phyloP scores from a whole-genome alignment of 2,113 vertebrate genomes.

The Aldabrachelys gigantea region DNA sequence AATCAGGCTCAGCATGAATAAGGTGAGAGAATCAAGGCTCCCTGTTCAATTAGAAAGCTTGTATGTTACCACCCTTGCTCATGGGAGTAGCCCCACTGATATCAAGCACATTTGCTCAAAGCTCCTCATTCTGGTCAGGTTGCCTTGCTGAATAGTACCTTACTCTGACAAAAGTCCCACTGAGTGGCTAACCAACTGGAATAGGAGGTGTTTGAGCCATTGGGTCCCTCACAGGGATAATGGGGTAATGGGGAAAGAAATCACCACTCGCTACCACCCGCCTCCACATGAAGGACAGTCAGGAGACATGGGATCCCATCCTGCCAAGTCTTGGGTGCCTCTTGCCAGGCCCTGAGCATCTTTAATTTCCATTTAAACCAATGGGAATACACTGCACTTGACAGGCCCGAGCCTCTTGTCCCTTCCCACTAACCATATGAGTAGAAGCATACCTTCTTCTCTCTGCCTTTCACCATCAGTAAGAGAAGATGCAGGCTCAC shows the following conservation, averaged over 20 bases:
- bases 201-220: neutral
- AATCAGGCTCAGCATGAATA: neutral
- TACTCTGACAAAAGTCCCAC: neutral
- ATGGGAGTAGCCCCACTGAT: neutral
- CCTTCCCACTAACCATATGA: neutral
- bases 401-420: neutral
- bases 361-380: neutral
- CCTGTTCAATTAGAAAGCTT: neutral
- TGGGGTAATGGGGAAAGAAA: neutral
- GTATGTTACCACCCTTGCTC: neutral
- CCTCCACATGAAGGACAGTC: neutral
- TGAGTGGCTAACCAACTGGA: neutral
- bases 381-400: neutral
- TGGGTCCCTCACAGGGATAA: neutral
- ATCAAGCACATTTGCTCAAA: neutral
- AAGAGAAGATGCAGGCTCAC: neutral
- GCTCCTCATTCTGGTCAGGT: neutral
- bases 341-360: neutral
- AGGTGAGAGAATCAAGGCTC: neutral
- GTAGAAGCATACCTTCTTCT: neutral
- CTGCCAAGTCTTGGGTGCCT: neutral
- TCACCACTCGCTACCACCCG: neutral
- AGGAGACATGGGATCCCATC: neutral
- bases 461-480: neutral
- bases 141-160: neutral